Evolutionary conservation across 2,888 invertebrate genomes (phyloP).

Genomic region (Linnaemya tessellans): DNA sequence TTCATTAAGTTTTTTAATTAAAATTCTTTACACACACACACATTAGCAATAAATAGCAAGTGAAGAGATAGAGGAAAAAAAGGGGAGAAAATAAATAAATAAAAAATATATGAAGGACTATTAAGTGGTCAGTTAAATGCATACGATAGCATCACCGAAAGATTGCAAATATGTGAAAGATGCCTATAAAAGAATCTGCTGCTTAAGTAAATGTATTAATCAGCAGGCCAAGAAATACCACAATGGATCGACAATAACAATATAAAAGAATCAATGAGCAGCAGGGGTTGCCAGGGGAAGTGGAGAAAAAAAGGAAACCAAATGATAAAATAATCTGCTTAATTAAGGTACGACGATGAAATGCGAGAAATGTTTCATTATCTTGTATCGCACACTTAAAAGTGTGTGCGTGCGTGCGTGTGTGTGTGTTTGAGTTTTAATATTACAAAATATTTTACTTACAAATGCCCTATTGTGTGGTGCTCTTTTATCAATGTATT

Average conservation of each 20-base stretch:
- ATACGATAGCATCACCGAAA: not conserved
- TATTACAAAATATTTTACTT: not conserved
- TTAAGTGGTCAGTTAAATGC: slow-evolving; percentile 3
- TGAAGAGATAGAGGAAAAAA: not conserved
- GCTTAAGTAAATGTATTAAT: not conserved
- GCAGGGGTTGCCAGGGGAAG: not conserved
- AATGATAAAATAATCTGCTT: slow-evolving; percentile 19
- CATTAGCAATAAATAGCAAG: slow-evolving; percentile 26
- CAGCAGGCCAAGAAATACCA: not conserved
- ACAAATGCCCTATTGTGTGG: not conserved
- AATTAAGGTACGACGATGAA: not conserved
- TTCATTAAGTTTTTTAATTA: slow-evolving; percentile 60
- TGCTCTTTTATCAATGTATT: not conserved
- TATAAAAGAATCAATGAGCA: slow-evolving; percentile 22
- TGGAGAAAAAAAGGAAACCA: not conserved
- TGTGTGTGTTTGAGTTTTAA: not conserved
- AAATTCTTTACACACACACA: slow-evolving; percentile 39
- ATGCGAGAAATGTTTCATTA: not conserved
- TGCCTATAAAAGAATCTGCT: not conserved
- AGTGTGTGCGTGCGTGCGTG: not conserved
- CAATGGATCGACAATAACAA: not conserved
- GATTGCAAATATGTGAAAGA: not conserved
- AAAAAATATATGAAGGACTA: not conserved
- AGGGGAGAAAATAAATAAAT: not conserved
- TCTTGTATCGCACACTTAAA: not conserved